phyloP scores from a whole-genome alignment of 1,140 invertebrate species.

The Rhynchophorus ferrugineus region DNA sequence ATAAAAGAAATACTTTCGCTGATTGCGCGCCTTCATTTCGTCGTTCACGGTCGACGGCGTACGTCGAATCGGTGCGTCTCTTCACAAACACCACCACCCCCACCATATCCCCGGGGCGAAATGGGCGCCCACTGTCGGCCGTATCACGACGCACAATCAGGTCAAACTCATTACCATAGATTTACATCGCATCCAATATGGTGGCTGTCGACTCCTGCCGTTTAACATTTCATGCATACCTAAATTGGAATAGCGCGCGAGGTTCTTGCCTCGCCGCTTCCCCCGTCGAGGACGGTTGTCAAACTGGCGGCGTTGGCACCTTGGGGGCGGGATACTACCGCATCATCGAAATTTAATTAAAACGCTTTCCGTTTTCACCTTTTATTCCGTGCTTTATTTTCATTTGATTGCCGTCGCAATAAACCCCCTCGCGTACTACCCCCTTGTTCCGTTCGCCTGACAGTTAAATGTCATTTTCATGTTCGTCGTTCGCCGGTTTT shows the following conservation, averaged over 20 bases:
- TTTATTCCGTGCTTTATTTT: background rate
- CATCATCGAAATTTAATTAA: background rate
- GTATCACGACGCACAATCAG: slow-evolving; percentile 22
- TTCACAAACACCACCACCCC: background rate
- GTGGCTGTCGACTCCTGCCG: slow-evolving; percentile 21
- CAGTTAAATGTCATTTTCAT: too few species aligned
- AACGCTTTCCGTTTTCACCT: background rate
- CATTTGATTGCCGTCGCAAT: too few species aligned
- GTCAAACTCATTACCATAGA: slow-evolving; percentile 26
- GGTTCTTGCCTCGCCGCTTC: slow-evolving; percentile 1
- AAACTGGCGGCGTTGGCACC: background rate
- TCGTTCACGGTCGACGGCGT: background rate
- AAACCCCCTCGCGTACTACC: too few species aligned
- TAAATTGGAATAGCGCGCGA: slow-evolving; percentile 16
- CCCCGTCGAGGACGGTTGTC: background rate
- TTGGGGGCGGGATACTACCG: background rate
- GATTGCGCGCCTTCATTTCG: background rate
- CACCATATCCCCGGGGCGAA: background rate
- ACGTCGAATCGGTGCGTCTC: background rate
- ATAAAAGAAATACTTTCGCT: slow-evolving; percentile 3
- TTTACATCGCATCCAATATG: slow-evolving; percentile 26
- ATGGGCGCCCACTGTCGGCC: slow-evolving; percentile 11
- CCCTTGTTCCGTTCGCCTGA: too few species aligned
- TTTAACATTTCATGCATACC: slow-evolving; percentile 22
- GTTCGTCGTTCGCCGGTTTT: too few species aligned